Base-by-base conservation (phyloP, 23 tunicate genomes). In the Diplosoma virens region DNA sequence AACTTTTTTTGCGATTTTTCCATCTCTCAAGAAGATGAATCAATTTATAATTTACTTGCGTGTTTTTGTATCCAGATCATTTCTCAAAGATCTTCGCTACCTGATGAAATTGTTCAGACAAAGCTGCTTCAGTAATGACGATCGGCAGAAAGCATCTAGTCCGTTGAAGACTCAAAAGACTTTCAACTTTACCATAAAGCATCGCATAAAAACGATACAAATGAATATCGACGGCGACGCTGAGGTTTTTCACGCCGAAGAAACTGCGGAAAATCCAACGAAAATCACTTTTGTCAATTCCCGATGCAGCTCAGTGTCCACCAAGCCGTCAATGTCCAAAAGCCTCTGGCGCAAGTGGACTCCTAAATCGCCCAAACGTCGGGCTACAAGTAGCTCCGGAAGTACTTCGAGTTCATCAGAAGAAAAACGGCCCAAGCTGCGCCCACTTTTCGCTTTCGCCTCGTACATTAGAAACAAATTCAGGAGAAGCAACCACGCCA, bases 191-290 rank as follows among this genome's bases (percentile, higher is more conserved):
- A n/a, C n/a, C n/a, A n/a, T n/a, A n/a, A n/a, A n/a, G n/a, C n/a
- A 82, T 29, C 60, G 87, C 2, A 70, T 81, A 63, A 82, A 82
- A 47, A 82, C 87, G 0, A 82, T 82, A n/a, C 80, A 82, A 28
- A 54, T 74, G 31, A 74, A 45, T 30, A 67, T 82, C 33, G 87
- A 82, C 3, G 77, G 37, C 23, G 86, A 81, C 32, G 48, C 48
- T 3, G 79, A 81, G 28, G 58, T 25, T 30, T 11, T n/a, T 24
- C 59, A 72, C 26, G 61, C 35, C 1, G 78, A 72, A 11, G 78
- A 18, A 35, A 50, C 5, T 67, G n/a, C 26, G 24, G 6, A 16
- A 67, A 67, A 26, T 9, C 21, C 14, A 67, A 67, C 52, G 17
- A 26, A 5, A 37, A n/a, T 35, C 36, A 24, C 52, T 6, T 2